Evolutionary conservation across 2,888 invertebrate species (phyloP), one percentile per base, ranked within the genome.

Genomic region (Phalangium opilio): DNA sequence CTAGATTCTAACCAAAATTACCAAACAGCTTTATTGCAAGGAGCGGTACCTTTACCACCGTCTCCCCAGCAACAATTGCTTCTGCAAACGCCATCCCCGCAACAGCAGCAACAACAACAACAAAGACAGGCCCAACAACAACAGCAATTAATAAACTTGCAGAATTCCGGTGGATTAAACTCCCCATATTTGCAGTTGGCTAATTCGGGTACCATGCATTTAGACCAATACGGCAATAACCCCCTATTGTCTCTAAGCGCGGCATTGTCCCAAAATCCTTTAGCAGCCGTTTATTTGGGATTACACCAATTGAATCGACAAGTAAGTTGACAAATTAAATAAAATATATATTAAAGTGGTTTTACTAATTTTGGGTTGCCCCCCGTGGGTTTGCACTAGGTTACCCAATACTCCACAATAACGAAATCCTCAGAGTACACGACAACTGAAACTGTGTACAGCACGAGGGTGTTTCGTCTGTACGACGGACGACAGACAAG

Each of bases 31-130:
- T 27, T 27, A 8, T 58, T 89, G 75, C 72, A 89, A 86, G 52
- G 86, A 86, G 71, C 66, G 85, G 85, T 66, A 85, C 87, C 72
- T 86, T 86, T 38, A 85, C 86, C 27, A 87, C 87, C 64, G 87
- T 87, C 50, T 87, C 87, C 68, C 87, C 87, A 4, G 86, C 89
- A 11, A 86, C 87, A 51, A 21, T 43, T 52, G 12, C 27, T 27
- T 27, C 38, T 51, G 12, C 53, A 53, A 19, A 53, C 53, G 2
- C 51, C 50, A 3, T 41, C 51, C 1, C 53, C 53, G 2, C 51
- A 51, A 5, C n/a, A n/a, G n/a, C n/a, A n/a, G n/a, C n/a, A n/a
- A n/a, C n/a, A n/a, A n/a, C n/a, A n/a, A n/a, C 27, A 27, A 27
- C 27, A 27, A 27, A 27, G 27, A 8, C 27, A 27, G 27, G 5